Evolutionary conservation across 2,797 vertebrate species (phyloP).

Genomic region (Rallus crepitans): DNA sequence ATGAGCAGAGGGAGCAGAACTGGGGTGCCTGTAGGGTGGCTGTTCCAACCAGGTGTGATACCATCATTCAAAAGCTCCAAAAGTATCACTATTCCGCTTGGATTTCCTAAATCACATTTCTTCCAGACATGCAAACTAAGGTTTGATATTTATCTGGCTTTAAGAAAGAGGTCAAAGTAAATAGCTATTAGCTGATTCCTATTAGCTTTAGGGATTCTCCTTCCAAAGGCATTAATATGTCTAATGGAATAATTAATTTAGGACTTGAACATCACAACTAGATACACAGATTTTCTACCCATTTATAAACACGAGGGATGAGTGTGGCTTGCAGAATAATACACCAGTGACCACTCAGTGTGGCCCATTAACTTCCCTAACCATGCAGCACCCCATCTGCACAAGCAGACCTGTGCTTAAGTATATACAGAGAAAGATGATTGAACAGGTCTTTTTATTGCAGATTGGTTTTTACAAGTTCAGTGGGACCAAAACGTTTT

Average conservation of each 20-base stretch:
- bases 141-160: conserved; percentile 52
- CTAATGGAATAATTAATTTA: neutral
- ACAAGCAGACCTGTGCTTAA: neutral
- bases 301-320: neutral
- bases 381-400: neutral
- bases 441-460: neutral
- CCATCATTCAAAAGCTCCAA: rapidly evolving
- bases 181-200: conserved; percentile 27
- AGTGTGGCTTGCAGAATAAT: neutral
- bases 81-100: neutral
- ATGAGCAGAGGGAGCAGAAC: neutral
- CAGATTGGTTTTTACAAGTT: neutral
- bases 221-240: neutral
- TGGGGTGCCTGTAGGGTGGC: neutral
- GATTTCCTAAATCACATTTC: neutral
- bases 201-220: neutral
- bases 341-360: neutral
- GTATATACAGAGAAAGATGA: neutral
- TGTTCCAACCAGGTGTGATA: rapidly evolving
- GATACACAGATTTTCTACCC: neutral
- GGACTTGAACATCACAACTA: neutral
- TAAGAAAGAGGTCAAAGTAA: conserved; percentile 47
- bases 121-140: neutral
- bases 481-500: neutral
- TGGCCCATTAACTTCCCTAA: neutral